Percentiles rank a stretch among this genome's conserved stretches.
phyloP scores from a whole-genome alignment of 2,888 invertebrate species.

The Pycnomerus fuliginosus region DNA sequence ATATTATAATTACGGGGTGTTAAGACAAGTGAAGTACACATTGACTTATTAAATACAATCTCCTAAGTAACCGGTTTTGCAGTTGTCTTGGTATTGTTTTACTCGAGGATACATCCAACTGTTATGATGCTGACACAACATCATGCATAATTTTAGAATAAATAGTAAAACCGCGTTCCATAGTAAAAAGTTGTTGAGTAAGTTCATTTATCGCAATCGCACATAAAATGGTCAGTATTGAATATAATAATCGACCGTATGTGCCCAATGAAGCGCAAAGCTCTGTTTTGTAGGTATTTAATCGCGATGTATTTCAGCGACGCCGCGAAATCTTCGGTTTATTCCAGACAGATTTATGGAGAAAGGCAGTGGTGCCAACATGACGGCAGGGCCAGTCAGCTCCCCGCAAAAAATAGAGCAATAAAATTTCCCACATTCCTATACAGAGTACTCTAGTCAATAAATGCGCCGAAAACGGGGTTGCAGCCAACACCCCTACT shows the following conservation, averaged over 20 bases:
- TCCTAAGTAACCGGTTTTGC: too few species aligned
- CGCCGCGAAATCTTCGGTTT: constrained; percentile 27
- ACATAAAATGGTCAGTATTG: too few species aligned
- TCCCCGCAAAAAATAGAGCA: constrained; percentile 40
- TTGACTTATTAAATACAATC: too few species aligned
- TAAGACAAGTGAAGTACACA: too few species aligned
- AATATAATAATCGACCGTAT: constrained; percentile 3
- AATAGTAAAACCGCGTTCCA: too few species aligned
- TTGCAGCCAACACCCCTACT: constrained; percentile 2
- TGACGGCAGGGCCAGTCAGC: constrained; percentile 38
- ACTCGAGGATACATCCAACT: too few species aligned
- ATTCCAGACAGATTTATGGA: constrained; percentile 41
- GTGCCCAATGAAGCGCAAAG: constrained; percentile 3
- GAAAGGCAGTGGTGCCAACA: constrained; percentile 43
- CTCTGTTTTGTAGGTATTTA: constrained; percentile 20
- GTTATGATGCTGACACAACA: too few species aligned
- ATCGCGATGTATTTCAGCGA: constrained; percentile 26
- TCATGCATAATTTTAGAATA: too few species aligned
- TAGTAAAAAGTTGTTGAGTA: too few species aligned
- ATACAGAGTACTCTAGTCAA: constrained; percentile 14
- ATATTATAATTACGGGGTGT: too few species aligned
- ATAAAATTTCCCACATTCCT: constrained; percentile 31
- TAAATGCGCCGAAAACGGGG: constrained; percentile 6
- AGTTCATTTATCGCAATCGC: too few species aligned
- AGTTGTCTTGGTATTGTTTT: too few species aligned